Evolutionary conservation across 2,113 vertebrate species (phyloP).

Genomic region (Hippocampus mohnikei): DNA sequence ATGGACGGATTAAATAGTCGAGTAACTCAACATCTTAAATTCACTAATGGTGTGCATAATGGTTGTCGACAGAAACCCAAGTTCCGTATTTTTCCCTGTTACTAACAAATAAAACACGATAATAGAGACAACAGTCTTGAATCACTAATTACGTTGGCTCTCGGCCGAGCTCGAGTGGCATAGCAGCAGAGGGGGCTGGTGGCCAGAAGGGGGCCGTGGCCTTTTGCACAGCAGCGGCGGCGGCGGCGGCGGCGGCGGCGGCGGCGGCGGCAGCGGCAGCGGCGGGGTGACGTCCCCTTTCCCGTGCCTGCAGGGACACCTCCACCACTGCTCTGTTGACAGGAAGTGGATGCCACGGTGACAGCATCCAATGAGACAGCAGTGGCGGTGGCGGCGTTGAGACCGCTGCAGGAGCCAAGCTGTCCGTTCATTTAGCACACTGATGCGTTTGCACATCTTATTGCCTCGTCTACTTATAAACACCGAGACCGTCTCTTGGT

Average conservation of each 20-base stretch:
- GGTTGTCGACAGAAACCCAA: neutral
- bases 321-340: slow-evolving; percentile 40
- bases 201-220: slow-evolving; percentile 57
- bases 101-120: neutral
- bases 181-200: slow-evolving; percentile 30
- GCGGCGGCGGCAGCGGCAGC: neutral
- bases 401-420: slow-evolving; percentile 49
- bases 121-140: slow-evolving; percentile 8
- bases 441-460: slow-evolving; percentile 16
- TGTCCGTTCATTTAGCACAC: slow-evolving; percentile 48
- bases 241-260: no score
- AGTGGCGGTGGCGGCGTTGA: slow-evolving; percentile 52
- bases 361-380: slow-evolving; percentile 57
- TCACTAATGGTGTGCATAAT: no score
- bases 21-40: no score
- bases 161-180: slow-evolving; percentile 41
- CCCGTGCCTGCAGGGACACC: slow-evolving; percentile 56
- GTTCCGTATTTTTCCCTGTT: neutral
- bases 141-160: slow-evolving; percentile 50
- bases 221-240: slow-evolving; percentile 53
- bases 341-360: slow-evolving; percentile 59
- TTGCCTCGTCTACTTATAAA: slow-evolving; percentile 44
- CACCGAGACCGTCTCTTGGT: slow-evolving; percentile 15
- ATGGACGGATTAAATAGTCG: no score
- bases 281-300: slow-evolving; percentile 35